A percentile compares a stretch with the other conserved stretches of the same genome.
phyloP scores from a whole-genome alignment of 2,797 vertebrate genomes.

The Dromococcyx pavoninus region DNA sequence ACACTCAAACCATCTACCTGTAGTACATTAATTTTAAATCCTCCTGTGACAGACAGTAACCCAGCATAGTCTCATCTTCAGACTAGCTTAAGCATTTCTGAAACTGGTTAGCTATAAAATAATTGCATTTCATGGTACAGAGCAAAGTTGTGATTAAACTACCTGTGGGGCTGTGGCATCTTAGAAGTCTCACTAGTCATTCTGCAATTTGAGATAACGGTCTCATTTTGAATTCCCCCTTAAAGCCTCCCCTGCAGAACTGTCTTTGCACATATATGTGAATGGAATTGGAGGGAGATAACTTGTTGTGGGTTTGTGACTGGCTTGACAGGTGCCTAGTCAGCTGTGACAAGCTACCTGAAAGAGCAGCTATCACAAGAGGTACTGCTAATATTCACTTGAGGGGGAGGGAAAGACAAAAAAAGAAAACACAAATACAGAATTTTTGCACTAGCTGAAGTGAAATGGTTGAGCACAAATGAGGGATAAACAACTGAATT shows the following conservation, averaged over 20 bases:
- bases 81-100: not conserved
- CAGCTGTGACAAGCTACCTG: not conserved
- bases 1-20: not conserved
- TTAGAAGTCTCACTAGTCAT: not conserved
- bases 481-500: not conserved
- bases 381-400: not conserved
- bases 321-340: not conserved
- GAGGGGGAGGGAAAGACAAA: too few species aligned
- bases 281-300: not conserved
- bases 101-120: slow-evolving; percentile 34
- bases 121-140: slow-evolving; percentile 3
- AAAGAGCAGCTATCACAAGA: not conserved
- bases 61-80: not conserved
- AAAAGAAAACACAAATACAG: not conserved
- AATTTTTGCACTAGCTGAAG: not conserved
- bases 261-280: not conserved
- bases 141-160: slow-evolving; percentile 12
- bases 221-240: not conserved
- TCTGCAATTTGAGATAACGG: not conserved
- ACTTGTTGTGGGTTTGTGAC: not conserved
- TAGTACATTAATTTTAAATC: not conserved
- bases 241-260: not conserved
- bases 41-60: not conserved
- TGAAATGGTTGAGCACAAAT: not conserved
- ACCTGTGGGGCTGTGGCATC: not conserved